Percentiles rank a stretch among this genome's conserved stretches.
Evolutionary conservation across 2,797 vertebrate genomes (phyloP).

Genomic region (Anguilla megastoma): DNA sequence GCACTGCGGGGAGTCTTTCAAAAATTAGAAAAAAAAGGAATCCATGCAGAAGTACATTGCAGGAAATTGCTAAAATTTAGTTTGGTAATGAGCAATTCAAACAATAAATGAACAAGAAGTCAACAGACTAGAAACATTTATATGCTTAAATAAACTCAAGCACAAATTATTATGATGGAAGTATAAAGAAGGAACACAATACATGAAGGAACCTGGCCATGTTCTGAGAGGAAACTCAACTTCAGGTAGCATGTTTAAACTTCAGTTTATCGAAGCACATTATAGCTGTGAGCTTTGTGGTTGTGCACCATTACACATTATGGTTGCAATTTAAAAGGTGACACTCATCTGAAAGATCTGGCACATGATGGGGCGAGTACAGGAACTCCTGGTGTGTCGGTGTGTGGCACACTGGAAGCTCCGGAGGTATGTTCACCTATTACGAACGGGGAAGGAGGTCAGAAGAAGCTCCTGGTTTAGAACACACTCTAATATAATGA

Average conservation of each 20-base stretch:
- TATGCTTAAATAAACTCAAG: not conserved
- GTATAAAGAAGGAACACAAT: not conserved
- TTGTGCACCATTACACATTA: not conserved
- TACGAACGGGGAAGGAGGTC: not conserved
- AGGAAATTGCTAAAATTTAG: not conserved
- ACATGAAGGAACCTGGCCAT: not conserved
- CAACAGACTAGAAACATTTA: not conserved
- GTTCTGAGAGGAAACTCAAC: not conserved
- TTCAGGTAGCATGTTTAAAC: not conserved
- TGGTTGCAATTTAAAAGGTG: not conserved
- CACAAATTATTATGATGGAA: not conserved
- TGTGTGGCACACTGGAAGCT: too few relatives aligned
- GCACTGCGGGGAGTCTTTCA: not conserved
- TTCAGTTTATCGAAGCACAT: not conserved
- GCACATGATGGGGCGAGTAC: not conserved
- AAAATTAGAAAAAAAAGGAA: not conserved
- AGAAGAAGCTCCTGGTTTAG: not conserved
- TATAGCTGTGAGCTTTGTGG: not conserved
- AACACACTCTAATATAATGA: not conserved
- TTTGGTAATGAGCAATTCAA: not conserved
- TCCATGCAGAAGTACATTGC: not conserved
- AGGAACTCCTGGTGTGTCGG: not conserved
- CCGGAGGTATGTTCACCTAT: not conserved
- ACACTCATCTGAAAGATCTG: not conserved
- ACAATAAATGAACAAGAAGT: not conserved